Base-by-base conservation (phyloP, 1,140 invertebrate species). In the Drosophila rhopaloa region DNA sequence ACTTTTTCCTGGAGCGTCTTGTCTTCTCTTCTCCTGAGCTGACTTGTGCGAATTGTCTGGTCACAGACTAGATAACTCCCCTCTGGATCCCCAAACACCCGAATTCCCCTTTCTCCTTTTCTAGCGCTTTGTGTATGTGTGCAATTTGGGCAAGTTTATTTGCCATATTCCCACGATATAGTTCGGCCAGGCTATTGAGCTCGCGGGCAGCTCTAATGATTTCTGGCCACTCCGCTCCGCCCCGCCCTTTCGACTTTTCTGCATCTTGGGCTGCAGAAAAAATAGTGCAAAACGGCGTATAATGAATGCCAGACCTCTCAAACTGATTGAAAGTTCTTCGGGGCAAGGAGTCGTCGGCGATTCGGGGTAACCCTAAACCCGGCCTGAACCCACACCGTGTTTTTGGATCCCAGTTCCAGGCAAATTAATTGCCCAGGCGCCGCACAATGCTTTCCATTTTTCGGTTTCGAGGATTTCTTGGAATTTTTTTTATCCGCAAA, bases 111-210 rank as follows among this genome's bases (percentile, higher is more conserved):
- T 59, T 55, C 57, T 57, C 43, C 27, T 10, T 59, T 41, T 57
- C 48, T 74, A 53, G 53, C n/a, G 13, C 38, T 66, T 24, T 50
- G 5, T 58, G 50, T 79, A 50, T 77, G 68, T 79, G 63, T 89
- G 76, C 73, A 88, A 88, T 88, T 88, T 88, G 76, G 84, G 76
- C 83, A 63, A 88, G 83, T 89, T 88, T 88, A 89, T 88, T 88
- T 88, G 84, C 83, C 84, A 89, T 88, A 89, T 88, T 88, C 83
- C 83, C 83, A 88, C 83, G 83, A 89, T 88, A 88, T 80, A 86
- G 80, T 88, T 88, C 79, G 80, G 74, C 65, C 62, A 50, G 68
- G 73, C 76, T 88, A 72, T 72, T 65, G 70, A 37, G 72, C 80
- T 81, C 83, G 80, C 79, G 67, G 84, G 83, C 84, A 77, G 41